Conservation (phyloP, 35 echinoderm and acorn worm species). For the Lytechinus pictus region DNA sequence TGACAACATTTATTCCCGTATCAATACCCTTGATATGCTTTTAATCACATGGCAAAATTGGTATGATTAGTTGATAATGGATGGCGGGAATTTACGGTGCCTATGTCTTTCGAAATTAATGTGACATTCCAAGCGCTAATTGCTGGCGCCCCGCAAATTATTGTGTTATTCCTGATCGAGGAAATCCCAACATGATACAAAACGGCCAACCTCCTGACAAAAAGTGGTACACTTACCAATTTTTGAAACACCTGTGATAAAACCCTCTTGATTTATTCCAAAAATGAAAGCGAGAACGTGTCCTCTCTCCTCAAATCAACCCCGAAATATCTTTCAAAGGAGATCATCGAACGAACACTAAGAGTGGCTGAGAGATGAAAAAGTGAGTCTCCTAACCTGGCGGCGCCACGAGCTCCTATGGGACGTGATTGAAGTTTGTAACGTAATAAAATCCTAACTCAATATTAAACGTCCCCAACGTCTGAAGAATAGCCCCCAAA, state of each 20-base stretch:
- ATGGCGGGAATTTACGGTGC: too few relatives aligned
- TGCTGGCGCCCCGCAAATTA: too few relatives aligned
- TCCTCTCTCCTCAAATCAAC: neutral
- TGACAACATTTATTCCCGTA: too few relatives aligned
- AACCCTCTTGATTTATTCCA: neutral
- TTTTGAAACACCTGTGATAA: neutral
- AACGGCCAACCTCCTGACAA: too few relatives aligned
- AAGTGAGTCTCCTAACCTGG: neutral
- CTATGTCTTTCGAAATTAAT: too few relatives aligned
- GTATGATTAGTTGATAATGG: too few relatives aligned
- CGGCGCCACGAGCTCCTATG: neutral
- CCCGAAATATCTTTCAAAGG: neutral
- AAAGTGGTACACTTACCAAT: neutral
- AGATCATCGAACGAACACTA: neutral
- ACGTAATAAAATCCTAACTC: slow-evolving; percentile 5
- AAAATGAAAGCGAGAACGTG: neutral
- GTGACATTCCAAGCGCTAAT: too few relatives aligned
- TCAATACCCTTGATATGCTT: too few relatives aligned
- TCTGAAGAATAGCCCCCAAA: neutral
- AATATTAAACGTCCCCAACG: neutral
- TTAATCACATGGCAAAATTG: too few relatives aligned
- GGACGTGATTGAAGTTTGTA: neutral
- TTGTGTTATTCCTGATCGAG: too few relatives aligned
- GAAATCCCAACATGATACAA: too few relatives aligned
- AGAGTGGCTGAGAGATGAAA: neutral